phyloP scores from a whole-genome alignment of 2,113 vertebrate genomes.

The Calonectris borealis region DNA sequence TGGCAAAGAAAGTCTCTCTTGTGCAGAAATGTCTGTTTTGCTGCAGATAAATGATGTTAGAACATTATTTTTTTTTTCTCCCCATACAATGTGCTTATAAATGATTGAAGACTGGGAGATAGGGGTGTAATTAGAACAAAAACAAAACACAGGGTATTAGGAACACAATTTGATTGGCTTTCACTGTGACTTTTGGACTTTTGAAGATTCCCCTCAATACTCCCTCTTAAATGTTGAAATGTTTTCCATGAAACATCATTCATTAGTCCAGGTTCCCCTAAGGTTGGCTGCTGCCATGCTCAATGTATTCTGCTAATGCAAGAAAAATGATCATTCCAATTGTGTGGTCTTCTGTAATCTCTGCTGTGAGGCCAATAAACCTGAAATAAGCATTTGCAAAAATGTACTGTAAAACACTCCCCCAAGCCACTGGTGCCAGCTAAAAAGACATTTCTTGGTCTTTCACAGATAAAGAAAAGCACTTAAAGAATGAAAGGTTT shows the following conservation, averaged over 20 bases:
- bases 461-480: conserved; percentile 33
- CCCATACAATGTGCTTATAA: background rate
- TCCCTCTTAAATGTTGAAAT: background rate
- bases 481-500: conserved; percentile 14
- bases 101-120: background rate
- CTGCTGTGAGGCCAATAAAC: background rate
- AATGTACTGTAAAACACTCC: conserved; percentile 12
- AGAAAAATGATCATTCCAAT: conserved; percentile 22
- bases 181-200: background rate
- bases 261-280: background rate
- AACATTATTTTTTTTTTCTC: background rate
- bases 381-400: conserved; percentile 9
- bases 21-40: accelerated
- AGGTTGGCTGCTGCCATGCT: background rate
- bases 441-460: conserved; percentile 13
- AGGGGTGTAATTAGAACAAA: background rate
- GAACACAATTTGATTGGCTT: background rate
- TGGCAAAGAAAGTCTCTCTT: background rate
- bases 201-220: background rate
- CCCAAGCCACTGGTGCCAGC: background rate
- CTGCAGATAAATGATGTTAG: background rate
- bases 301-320: background rate
- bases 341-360: conserved; percentile 43
- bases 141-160: background rate
- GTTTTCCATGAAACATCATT: background rate